Percentiles rank a stretch among this genome's conserved stretches.
These are phyloP conservation scores for Seira sanloemensis DNA, from an alignment of 2,888 invertebrate genomes.

Conservation along the genomic window DNA sequence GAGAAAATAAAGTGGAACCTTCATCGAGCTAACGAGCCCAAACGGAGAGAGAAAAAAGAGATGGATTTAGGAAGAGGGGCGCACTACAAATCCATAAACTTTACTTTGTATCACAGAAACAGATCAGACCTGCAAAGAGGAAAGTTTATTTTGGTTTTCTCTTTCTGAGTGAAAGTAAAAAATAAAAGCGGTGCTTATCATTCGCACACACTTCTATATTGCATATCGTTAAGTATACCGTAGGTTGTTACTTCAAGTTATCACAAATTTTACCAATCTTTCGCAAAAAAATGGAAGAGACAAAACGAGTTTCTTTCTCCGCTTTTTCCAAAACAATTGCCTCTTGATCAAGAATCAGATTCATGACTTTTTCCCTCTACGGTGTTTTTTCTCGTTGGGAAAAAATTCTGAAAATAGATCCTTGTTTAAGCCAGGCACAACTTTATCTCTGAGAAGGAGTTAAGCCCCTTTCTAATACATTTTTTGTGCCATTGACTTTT, in stretches of 20 bases:
- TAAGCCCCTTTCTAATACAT: neutral
- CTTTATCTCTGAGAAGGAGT: neutral
- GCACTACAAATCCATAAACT: neutral
- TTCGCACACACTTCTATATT: slow-evolving; percentile 13
- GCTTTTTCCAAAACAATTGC: slow-evolving; percentile 35
- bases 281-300: slow-evolving; percentile 20
- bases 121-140: neutral
- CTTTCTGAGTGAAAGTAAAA: slow-evolving; percentile 13
- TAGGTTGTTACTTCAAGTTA: neutral
- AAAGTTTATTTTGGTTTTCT: neutral
- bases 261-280: too few species aligned
- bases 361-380: neutral
- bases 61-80: neutral
- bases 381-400: neutral
- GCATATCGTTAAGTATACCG: neutral
- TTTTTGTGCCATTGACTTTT: neutral
- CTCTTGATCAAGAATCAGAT: slow-evolving; percentile 37
- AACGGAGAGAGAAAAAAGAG: slow-evolving; percentile 3
- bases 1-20: slow-evolving; percentile 4
- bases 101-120: neutral
- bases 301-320: neutral
- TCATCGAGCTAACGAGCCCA: slow-evolving; percentile 4
- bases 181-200: slow-evolving; percentile 39
- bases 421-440: neutral
- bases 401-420: neutral